Evolutionary conservation across 2,888 invertebrate genomes (phyloP), one percentile per base, ranked within the genome.

Genomic region (Trachelus tabidus): DNA sequence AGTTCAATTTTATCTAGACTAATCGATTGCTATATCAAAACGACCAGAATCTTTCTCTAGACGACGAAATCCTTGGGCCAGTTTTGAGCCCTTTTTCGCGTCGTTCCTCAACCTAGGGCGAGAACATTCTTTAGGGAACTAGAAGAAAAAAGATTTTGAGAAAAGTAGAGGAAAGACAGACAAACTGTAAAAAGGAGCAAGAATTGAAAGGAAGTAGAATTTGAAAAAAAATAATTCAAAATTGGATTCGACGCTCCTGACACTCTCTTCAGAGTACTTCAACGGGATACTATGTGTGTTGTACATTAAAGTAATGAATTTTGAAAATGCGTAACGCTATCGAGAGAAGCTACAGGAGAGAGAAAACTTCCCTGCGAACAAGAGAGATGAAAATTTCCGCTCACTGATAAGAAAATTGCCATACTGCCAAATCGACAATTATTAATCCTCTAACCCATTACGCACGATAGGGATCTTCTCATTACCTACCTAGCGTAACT

Each of bases 401-500:
- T 89, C 85, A 87, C 86, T 84, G 83, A 88, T 83, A 87, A 85
- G 82, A 75, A 69, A 89, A 89, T 88, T 89, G 87, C 89, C 88
- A 89, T 90, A 91, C 91, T 91, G 91, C 91, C 91, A 91, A 91
- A 91, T 88, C 86, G 90, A 91, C 88, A 90, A 90, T 89, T 90
- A 88, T 85, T 85, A 88, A 85, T 83, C 86, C 88, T 89, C 86
- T 89, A 87, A 23, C 83, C 87, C 88, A 88, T 87, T 87, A 86
- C 86, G 88, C 89, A 90, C 87, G 88, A 90, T 89, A 90, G 88
- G 85, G 86, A 89, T 89, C 85, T 87, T 89, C 87, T 89, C 85
- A 87, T 88, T 89, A 89, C 87, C 86, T 86, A 88, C 12, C 34
- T 69, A 85, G 83, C 85, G 85, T 89, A 87, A 90, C 86, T 86